phyloP scores from a whole-genome alignment of 1,140 invertebrate species.

The Condylostylus longicornis region DNA sequence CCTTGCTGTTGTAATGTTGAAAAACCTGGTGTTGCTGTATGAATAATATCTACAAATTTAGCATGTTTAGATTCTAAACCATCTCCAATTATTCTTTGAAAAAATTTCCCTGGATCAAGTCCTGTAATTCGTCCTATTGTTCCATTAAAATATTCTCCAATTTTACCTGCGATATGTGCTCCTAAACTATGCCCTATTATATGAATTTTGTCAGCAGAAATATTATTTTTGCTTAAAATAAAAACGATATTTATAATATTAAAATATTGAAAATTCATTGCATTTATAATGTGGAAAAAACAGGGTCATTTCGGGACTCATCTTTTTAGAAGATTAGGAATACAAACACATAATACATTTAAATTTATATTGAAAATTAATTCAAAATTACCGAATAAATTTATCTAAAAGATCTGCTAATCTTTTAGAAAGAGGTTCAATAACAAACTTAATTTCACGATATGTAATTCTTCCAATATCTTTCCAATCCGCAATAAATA shows the following conservation, averaged over 20 bases:
- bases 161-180: conserved; percentile 40
- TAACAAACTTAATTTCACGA: conserved; percentile 13
- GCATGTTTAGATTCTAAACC: conserved; percentile 34
- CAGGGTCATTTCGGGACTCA: too few relatives aligned
- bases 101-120: conserved; percentile 45
- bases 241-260: too few relatives aligned
- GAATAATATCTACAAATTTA: conserved; percentile 40
- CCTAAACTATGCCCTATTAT: conserved; percentile 44
- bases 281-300: too few relatives aligned
- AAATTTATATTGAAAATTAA: too few relatives aligned
- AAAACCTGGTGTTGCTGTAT: conserved; percentile 41
- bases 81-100: conserved; percentile 31
- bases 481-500: conserved; percentile 24
- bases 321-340: too few relatives aligned
- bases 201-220: conserved; percentile 32
- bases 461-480: conserved; percentile 16
- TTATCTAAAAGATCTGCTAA: conserved; percentile 13
- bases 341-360: too few relatives aligned
- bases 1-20: conserved; percentile 39
- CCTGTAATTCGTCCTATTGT: conserved; percentile 36
- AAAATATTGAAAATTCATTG: too few relatives aligned
- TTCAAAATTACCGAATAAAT: conserved; percentile 16
- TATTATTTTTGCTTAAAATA: conserved; percentile 14
- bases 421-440: too few relatives aligned
- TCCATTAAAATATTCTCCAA: conserved; percentile 35